Evolutionary conservation across 2,888 invertebrate species (phyloP).

Genomic region (Tanaodytes sp.): DNA sequence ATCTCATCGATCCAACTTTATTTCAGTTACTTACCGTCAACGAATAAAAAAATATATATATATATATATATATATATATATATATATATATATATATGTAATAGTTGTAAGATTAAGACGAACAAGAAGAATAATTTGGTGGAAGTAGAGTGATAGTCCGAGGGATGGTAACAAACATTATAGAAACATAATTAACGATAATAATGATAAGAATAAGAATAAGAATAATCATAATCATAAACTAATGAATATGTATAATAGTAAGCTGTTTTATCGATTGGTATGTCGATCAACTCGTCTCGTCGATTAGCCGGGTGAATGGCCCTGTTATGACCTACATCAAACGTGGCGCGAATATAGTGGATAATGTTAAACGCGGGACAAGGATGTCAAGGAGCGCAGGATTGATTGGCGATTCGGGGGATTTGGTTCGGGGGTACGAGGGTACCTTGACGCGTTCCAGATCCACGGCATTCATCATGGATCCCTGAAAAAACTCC

Average conservation of each 20-base stretch:
- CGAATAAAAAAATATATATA: too few species aligned
- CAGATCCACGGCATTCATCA: slow-evolving; percentile 99
- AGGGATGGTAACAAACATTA: slow-evolving; percentile 23
- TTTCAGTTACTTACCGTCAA: too few species aligned
- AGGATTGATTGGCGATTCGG: slow-evolving; percentile 43
- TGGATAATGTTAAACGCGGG: slow-evolving; percentile 27
- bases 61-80: slow-evolving; percentile 44
- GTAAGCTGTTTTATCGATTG: slow-evolving; percentile 39
- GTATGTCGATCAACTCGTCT: slow-evolving; percentile 67
- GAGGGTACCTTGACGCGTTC: slow-evolving; percentile 97
- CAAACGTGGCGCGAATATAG: slow-evolving; percentile 53
- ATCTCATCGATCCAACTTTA: too few species aligned
- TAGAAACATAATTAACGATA: slow-evolving; percentile 19
- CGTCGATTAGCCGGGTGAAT: slow-evolving; percentile 63
- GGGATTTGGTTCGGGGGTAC: slow-evolving; percentile 60
- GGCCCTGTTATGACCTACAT: slow-evolving; percentile 65
- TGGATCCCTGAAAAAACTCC: slow-evolving; percentile 99
- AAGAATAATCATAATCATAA: too few species aligned
- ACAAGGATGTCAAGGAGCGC: slow-evolving; percentile 17
- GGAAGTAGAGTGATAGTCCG: slow-evolving; percentile 57
- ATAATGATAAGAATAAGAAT: slow-evolving; percentile 22
- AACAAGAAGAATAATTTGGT: slow-evolving; percentile 52
- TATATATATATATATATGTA: background rate
- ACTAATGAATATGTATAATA: slow-evolving; percentile 9
- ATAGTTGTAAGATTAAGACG: slow-evolving; percentile 45